Conservation (phyloP, 2,113 vertebrate species). For the Apodemus sylvaticus region DNA sequence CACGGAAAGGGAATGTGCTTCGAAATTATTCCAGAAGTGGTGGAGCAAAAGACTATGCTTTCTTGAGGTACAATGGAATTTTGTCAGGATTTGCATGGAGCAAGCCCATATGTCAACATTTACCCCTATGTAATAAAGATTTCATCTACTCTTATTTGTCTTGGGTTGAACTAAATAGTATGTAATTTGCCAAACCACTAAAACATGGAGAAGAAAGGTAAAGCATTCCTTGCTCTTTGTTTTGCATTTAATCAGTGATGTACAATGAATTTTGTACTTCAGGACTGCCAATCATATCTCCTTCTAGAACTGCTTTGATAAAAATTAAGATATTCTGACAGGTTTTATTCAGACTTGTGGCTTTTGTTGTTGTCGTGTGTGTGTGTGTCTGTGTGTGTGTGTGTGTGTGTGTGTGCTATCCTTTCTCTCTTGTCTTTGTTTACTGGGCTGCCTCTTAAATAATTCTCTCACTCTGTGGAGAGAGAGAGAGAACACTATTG, state of each 20-base stretch:
- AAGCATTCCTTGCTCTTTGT: slow-evolving; percentile 63
- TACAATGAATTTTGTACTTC: background rate
- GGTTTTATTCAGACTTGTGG: background rate
- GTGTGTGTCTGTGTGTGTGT: no score
- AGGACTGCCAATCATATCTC: slow-evolving; percentile 65
- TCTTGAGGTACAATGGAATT: slow-evolving; percentile 36
- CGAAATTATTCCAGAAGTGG: slow-evolving; percentile 2
- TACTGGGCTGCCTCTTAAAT: slow-evolving; percentile 62
- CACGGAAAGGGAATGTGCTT: background rate
- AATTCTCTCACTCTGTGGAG: slow-evolving; percentile 39
- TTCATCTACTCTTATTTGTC: slow-evolving; percentile 71
- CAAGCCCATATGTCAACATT: slow-evolving; percentile 57
- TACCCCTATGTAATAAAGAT: slow-evolving; percentile 36
- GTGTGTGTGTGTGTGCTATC: background rate
- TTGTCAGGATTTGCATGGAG: slow-evolving; percentile 55
- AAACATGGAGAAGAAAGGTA: slow-evolving; percentile 71
- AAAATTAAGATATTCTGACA: slow-evolving; percentile 66
- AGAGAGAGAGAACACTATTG: slow-evolving; percentile 59
- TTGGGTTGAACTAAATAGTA: slow-evolving; percentile 68
- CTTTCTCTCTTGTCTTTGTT: slow-evolving; percentile 49
- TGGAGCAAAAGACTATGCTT: slow-evolving; percentile 11
- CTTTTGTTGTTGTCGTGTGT: background rate
- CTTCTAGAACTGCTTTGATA: slow-evolving; percentile 65
- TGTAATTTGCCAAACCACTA: slow-evolving; percentile 78
- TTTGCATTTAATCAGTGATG: slow-evolving; percentile 60